Evolutionary conservation across 2,888 invertebrate genomes (phyloP), one percentile per base, ranked within the genome.

Genomic region (Oligia latruncula): DNA sequence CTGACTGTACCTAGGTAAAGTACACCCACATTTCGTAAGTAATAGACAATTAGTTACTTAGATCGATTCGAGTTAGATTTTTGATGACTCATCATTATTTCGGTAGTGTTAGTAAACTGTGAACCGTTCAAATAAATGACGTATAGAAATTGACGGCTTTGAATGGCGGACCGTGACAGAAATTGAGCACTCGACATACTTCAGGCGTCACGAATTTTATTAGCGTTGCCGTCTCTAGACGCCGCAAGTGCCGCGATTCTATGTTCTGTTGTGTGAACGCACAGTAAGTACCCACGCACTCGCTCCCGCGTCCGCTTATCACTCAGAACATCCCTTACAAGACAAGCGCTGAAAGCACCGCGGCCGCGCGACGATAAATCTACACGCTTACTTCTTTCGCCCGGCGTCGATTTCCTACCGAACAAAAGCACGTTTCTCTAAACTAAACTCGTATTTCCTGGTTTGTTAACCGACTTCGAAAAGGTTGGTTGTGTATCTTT

Each of bases 341-440:
- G 82, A 87, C 81, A 88, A 88, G 74, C 78, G 82, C 68, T 84
- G 75, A 87, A 80, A 83, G 78, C 84, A 68, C 67, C 55, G 68
- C 75, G 76, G 71, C 65, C 74, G 46, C 62, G 75, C 74, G 80
- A 76, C 87, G 17, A 82, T 89, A 88, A 87, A 89, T 90, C 87
- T 82, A 73, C 79, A 83, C 77, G 81, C 87, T 90, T 82, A 76
- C 80, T 85, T 85, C 71, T 78, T 65, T 79, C 74, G 64, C 58
- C 77, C 73, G 80, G 83, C 87, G 80, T 90, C 89, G 85, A 40
- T 23, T 84, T 74, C 82, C 83, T 68, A 13, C 74, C 60, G 74
- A 88, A 88, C 58, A 86, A 86, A 82, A 84, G 81, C 85, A 85
- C 81, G 85, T 71, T 75, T 80, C 73, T 80, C 64, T 71, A 84